These are phyloP conservation scores for Micrasema longulum DNA, from an alignment of 1,140 invertebrate genomes.

Conservation along the genomic window DNA sequence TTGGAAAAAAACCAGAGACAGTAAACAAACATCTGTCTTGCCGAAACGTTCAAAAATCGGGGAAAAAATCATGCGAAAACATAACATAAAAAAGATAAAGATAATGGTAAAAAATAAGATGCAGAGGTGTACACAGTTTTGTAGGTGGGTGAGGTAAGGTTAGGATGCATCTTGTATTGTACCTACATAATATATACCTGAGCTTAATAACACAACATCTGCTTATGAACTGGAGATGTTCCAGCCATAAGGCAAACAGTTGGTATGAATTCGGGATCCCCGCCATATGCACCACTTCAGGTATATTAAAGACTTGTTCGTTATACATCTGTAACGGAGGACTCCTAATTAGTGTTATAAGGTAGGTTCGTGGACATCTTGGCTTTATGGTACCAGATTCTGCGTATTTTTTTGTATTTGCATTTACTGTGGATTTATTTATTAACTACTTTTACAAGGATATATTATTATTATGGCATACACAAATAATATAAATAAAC, in stretches of 20 bases:
- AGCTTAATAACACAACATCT: conserved; percentile 12
- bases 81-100: conserved; percentile 20
- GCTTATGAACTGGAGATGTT: neutral
- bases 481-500: too few relatives aligned
- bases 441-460: too few relatives aligned
- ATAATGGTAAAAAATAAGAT: conserved; percentile 30
- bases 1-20: conserved; percentile 1
- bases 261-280: conserved; percentile 7
- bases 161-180: conserved; percentile 23
- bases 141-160: neutral
- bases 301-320: neutral
- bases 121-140: neutral
- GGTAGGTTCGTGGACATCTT: too few relatives aligned
- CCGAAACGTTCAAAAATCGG: conserved; percentile 3
- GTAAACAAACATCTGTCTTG: conserved; percentile 29
- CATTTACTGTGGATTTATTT: too few relatives aligned
- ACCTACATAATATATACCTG: too few relatives aligned
- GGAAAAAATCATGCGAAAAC: conserved; percentile 28
- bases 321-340: too few relatives aligned
- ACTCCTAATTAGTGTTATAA: too few relatives aligned
- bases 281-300: conserved; percentile 19
- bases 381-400: neutral
- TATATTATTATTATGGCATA: too few relatives aligned
- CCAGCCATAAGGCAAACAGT: conserved; percentile 20
- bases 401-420: too few relatives aligned